Evolutionary conservation across 2,113 vertebrate species (phyloP).

Genomic region (Melanocharis versteri): DNA sequence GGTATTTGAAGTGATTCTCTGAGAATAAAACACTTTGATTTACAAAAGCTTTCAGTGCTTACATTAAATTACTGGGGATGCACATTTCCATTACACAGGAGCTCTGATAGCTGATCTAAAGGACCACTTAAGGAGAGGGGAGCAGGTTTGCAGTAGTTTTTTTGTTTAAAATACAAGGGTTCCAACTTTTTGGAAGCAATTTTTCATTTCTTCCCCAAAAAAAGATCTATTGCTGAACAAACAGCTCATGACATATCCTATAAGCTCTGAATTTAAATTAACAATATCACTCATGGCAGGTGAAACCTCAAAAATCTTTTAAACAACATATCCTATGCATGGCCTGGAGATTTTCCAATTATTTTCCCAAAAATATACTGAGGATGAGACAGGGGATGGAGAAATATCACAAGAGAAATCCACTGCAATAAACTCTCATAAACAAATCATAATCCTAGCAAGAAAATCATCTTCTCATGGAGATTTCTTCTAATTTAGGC

Average conservation of each 20-base stretch:
- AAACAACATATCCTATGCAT: background rate
- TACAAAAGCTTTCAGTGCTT: constrained; percentile 43
- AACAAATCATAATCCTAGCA: background rate
- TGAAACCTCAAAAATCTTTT: background rate
- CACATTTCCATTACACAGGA: background rate
- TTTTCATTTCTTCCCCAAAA: background rate
- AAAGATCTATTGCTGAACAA: background rate
- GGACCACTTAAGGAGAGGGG: background rate
- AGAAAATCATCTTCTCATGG: background rate
- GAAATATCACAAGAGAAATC: background rate
- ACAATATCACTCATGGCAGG: background rate
- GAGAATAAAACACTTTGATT: constrained; percentile 45
- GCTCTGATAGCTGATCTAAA: background rate
- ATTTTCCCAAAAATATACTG: background rate
- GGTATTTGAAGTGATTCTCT: constrained; percentile 1
- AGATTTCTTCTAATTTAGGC: background rate
- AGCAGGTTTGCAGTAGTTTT: background rate
- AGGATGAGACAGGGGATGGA: background rate
- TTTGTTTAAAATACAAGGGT: background rate
- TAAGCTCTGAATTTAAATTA: background rate
- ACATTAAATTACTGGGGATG: constrained; percentile 11
- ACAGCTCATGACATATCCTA: background rate
- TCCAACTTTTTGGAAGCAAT: background rate
- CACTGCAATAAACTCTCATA: background rate
- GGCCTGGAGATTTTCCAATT: background rate